Conservation (phyloP, 1,140 invertebrate genomes). For the Acromyrmex echinatior region DNA sequence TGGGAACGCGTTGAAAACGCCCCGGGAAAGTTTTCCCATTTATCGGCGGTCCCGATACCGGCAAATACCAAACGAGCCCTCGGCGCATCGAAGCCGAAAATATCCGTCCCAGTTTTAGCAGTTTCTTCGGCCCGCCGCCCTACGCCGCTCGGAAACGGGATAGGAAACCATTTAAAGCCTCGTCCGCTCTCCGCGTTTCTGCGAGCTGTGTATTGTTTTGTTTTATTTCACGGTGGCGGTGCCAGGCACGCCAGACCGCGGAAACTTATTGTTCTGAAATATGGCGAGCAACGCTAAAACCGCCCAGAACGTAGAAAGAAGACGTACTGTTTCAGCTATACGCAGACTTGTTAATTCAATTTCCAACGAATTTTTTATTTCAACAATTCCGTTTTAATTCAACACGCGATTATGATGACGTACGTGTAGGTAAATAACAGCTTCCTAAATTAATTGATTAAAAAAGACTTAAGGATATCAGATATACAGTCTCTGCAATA, state of each 20-base stretch:
- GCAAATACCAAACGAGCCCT: conserved; percentile 73
- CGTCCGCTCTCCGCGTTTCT: conserved; percentile 55
- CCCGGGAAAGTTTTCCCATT: conserved; percentile 80
- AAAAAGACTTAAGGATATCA: neutral
- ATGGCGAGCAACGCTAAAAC: conserved; percentile 62
- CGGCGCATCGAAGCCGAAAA: conserved; percentile 77
- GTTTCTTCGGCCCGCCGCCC: conserved; percentile 40
- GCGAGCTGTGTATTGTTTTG: conserved; percentile 79
- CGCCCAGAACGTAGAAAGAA: neutral
- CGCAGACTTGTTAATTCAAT: neutral
- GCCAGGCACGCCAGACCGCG: conserved; percentile 71
- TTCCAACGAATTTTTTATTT: neutral
- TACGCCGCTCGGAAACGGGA: conserved; percentile 45
- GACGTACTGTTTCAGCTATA: too few species aligned
- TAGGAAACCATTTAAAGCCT: conserved; percentile 70
- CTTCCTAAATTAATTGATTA: neutral
- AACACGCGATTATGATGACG: neutral
- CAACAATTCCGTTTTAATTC: neutral
- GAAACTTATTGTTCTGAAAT: conserved; percentile 76
- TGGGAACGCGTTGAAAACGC: conserved; percentile 66
- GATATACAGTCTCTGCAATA: too few species aligned
- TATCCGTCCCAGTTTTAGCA: conserved; percentile 82
- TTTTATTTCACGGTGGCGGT: conserved; percentile 80
- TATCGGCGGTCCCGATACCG: conserved; percentile 76
- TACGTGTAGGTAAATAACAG: neutral